Conservation (phyloP, 2,797 vertebrate species). For the Anniella stebbinsi region DNA sequence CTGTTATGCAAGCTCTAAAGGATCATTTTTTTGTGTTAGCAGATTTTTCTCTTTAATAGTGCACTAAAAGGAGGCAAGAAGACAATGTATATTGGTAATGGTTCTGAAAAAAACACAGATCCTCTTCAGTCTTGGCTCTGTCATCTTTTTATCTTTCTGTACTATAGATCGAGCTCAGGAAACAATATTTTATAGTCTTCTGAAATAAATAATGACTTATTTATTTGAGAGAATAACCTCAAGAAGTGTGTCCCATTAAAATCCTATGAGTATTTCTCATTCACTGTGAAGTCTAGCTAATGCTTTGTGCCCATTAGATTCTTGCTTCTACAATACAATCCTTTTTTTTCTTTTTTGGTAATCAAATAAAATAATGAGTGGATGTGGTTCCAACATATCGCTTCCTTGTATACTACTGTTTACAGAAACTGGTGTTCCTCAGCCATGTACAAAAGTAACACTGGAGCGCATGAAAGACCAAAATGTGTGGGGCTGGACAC, state of each 20-base stretch:
- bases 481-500: not conserved
- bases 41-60: not conserved
- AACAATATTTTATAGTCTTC: not conserved
- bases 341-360: too few species aligned
- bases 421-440: not conserved
- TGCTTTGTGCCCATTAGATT: not conserved
- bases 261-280: not conserved
- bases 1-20: not conserved
- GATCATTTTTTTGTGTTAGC: not conserved
- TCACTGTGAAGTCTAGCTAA: not conserved
- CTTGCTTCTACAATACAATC: not conserved
- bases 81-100: not conserved
- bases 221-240: fast-evolving
- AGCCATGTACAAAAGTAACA: not conserved
- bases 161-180: fast-evolving
- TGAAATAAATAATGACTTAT: not conserved
- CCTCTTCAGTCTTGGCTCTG: not conserved
- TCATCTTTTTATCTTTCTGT: not conserved
- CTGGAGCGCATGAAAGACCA: not conserved
- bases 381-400: not conserved
- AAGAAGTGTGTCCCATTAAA: not conserved
- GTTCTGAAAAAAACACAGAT: not conserved
- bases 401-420: not conserved
- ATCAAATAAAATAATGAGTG: not conserved
- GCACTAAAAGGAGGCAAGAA: not conserved